Base-by-base conservation (phyloP, 1,140 invertebrate species). In the Trichomalopsis sarcophagae region DNA sequence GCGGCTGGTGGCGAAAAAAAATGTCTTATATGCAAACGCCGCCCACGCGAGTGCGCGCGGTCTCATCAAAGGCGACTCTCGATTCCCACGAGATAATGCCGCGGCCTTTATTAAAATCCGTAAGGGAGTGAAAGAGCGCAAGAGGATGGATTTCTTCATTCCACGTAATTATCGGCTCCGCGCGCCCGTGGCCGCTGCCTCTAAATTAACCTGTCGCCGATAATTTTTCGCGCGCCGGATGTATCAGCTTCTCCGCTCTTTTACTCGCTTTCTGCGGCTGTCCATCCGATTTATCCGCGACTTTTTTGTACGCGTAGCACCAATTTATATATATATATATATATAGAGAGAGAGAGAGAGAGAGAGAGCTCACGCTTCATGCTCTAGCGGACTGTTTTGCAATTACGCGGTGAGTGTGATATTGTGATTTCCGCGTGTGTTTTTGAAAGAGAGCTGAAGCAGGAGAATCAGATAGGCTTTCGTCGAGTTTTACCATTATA, bases 191-290 rank as follows among this genome's bases (percentile, higher is more conserved):
- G 13, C 74, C 47, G 23, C 14, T 27, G 78, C 50, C 55, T 68
- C 78, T 33, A 75, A 85, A 85, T 80, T 81, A 76, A 85, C 78
- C 78, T 81, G 84, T 84, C 83, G 50, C 77, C 77, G 50, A 77
- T 77, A 30, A 62, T 23, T 40, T 83, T 83, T 76, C 21, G 1
- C 71, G 7, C 27, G n/a, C 33, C 33, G 71, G 50, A 40, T 30
- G 33, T 74, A 50, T 74, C 44, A 10, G 33, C 5, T 14, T 23
- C 47, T 23, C 30, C n/a, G 1, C n/a, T n/a, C 9, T 71, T 30
- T 71, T 71, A 33, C 23, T 71, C 3, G 68, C 27, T 11, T 71
- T 30, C 21, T 30, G 44, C 71, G 27, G 69, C 81, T 75, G 33
- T 75, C 81, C 21, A 62, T 82, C 81, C 69, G 27, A 62, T 82